Evolutionary conservation across 2,888 invertebrate species (phyloP), one percentile per base, ranked within the genome.

Genomic region (Dichetophora obliterata): DNA sequence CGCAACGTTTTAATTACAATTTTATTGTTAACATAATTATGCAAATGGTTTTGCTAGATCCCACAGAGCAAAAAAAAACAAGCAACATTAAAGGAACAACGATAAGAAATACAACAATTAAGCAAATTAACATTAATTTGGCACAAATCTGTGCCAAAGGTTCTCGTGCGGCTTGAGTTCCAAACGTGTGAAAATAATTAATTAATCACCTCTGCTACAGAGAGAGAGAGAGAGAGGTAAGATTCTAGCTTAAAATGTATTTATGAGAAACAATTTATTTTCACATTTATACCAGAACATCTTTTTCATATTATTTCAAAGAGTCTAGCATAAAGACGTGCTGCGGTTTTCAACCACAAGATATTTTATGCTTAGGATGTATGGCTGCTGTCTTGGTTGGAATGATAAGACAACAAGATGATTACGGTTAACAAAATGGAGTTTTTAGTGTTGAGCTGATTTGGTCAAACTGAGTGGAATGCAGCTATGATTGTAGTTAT

Each of bases 11-110:
- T 54, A 54, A 74, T 66, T 65, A 52, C 22, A 52, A 85, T 87
- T 85, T 87, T 86, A 87, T 85, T 87, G 86, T 85, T 85, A 84
- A 84, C 82, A 85, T 81, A 86, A 87, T 86, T 86, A 86, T 86
- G 86, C 85, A 87, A 86, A 86, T 87, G 82, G 43, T 43, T 43
- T 43, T 43, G 14, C 43, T 43, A 14, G 43, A 11, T 43, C 1
- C 11, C 43, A 43, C 43, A 43, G 14, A 43, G 11, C 11, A 43
- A 14, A 3, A 14, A 43, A 43, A 43, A 14, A 43, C 11, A 43
- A 43, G 6, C 11, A 43, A 43, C 37, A 37, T 37, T 37, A 43
- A 43, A 43, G 43, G 43, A 43, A 43, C 43, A 43, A 43, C 43
- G 59, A 59, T 27, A 59, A 59, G 59, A 59, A 59, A 24, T 59